Percentiles rank a stretch among this genome's conserved stretches.
Conservation (phyloP, 1,140 invertebrate genomes). For the Pseudomyrmex dendroicus region DNA sequence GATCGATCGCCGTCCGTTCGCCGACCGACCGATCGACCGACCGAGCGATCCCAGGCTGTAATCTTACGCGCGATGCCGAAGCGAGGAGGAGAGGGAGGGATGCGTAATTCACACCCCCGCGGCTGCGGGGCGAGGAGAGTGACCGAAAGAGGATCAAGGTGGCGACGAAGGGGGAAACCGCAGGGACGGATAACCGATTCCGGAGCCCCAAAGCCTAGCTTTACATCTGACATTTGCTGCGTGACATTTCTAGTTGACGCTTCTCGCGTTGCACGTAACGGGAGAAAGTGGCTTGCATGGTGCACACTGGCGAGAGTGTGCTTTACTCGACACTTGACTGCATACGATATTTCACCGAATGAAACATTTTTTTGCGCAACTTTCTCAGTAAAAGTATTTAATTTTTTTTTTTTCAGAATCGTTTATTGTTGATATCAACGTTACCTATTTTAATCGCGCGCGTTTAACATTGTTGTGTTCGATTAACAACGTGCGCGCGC, state of each 20-base stretch:
- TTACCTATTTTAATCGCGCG: neutral
- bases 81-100: slow-evolving; percentile 17
- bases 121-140: slow-evolving; percentile 13
- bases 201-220: neutral
- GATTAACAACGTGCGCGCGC: neutral
- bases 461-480: neutral
- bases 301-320: too few relatives aligned
- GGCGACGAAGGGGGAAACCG: slow-evolving; percentile 10
- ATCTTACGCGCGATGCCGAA: slow-evolving; percentile 61
- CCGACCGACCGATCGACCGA: slow-evolving; percentile 22
- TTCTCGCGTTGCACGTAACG: neutral
- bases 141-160: slow-evolving; percentile 49
- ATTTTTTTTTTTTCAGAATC: neutral
- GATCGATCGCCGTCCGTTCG: slow-evolving; percentile 60
- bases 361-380: too few relatives aligned
- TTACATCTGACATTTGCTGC: slow-evolving; percentile 3
- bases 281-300: too few relatives aligned
- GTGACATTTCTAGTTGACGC: neutral
- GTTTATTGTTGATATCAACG: neutral
- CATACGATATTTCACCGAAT: too few relatives aligned
- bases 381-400: neutral
- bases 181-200: slow-evolving; percentile 35
- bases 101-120: slow-evolving; percentile 62
- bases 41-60: slow-evolving; percentile 53
- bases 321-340: too few relatives aligned